These are phyloP conservation scores for Takifugu bimaculatus DNA, from an alignment of 2,113 vertebrate species.

Conservation along the genomic window DNA sequence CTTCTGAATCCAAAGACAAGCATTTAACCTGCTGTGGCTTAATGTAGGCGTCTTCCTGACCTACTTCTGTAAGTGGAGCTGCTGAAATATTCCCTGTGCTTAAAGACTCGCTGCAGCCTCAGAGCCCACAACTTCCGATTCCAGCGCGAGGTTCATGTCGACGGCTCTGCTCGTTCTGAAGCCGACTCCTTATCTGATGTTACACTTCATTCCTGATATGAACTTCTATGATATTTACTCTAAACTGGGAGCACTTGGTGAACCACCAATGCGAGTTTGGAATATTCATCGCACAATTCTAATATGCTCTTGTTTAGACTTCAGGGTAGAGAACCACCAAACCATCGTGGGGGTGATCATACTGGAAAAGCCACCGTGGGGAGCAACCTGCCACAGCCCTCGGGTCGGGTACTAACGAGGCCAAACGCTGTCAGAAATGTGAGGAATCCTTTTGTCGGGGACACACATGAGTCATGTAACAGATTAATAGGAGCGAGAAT, in stretches of 20 bases:
- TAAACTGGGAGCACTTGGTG: neutral
- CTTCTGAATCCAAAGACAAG: constrained; percentile 65
- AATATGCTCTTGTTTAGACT: neutral
- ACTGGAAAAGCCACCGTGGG: constrained; percentile 10
- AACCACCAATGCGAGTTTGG: neutral
- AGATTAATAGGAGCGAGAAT: neutral
- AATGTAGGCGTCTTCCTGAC: constrained; percentile 69
- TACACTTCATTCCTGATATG: no score
- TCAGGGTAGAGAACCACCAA: no score
- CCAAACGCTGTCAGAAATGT: constrained; percentile 28
- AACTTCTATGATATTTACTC: no score
- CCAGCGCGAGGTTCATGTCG: constrained; percentile 40
- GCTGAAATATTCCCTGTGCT: constrained; percentile 54
- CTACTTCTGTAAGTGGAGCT: constrained; percentile 61
- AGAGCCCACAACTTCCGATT: constrained; percentile 20
- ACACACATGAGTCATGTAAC: neutral
- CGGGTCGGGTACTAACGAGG: constrained; percentile 24
- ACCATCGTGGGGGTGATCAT: constrained; percentile 10
- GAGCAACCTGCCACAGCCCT: constrained; percentile 17
- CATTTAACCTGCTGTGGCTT: constrained; percentile 69
- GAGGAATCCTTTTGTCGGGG: constrained; percentile 27
- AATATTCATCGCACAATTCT: neutral
- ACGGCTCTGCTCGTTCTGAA: neutral
- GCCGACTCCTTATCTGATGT: no score
- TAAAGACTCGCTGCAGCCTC: constrained; percentile 48